Conservation (phyloP, 2,797 vertebrate genomes). For the Pseudomugil gertrudae region DNA sequence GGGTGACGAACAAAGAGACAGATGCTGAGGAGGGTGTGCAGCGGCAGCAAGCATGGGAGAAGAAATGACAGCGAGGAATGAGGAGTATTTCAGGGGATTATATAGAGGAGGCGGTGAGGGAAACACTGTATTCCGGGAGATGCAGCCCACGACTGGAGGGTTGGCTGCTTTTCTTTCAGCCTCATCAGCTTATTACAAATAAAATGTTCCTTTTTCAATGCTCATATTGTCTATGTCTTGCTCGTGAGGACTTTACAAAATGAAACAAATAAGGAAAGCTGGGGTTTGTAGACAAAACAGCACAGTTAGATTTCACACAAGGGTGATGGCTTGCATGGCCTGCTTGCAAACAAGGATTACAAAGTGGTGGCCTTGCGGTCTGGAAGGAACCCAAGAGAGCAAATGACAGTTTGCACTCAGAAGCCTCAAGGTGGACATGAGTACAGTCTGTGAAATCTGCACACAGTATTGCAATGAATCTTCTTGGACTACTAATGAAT, state of each 20-base stretch:
- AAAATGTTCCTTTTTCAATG: conserved; percentile 30
- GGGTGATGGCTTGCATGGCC: conserved; percentile 9
- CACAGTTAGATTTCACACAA: background rate
- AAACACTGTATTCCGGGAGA: conserved; percentile 48
- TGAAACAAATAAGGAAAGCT: conserved; percentile 21
- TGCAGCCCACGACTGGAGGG: conserved; percentile 44
- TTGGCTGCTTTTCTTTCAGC: conserved; percentile 47
- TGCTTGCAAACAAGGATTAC: conserved; percentile 18
- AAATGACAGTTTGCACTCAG: conserved; percentile 3
- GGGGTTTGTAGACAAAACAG: background rate
- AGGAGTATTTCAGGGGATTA: conserved; percentile 54
- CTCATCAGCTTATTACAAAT: conserved; percentile 47
- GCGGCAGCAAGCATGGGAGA: conserved; percentile 44
- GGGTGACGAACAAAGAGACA: conserved; percentile 49
- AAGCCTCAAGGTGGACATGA: conserved; percentile 18
- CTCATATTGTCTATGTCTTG: conserved; percentile 35
- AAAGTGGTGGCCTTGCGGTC: conserved; percentile 56
- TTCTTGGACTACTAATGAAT: conserved; percentile 44
- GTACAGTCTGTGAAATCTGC: conserved; percentile 24
- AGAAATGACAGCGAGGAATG: conserved; percentile 51
- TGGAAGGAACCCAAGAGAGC: conserved; percentile 31
- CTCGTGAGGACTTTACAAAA: conserved; percentile 21
- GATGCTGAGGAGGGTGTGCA: conserved; percentile 39
- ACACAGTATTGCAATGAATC: conserved; percentile 34
- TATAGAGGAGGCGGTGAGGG: conserved; percentile 22